Evolutionary conservation across 2,888 invertebrate species (phyloP), one percentile per base, ranked within the genome.

Genomic region (Portevinia maculata): DNA sequence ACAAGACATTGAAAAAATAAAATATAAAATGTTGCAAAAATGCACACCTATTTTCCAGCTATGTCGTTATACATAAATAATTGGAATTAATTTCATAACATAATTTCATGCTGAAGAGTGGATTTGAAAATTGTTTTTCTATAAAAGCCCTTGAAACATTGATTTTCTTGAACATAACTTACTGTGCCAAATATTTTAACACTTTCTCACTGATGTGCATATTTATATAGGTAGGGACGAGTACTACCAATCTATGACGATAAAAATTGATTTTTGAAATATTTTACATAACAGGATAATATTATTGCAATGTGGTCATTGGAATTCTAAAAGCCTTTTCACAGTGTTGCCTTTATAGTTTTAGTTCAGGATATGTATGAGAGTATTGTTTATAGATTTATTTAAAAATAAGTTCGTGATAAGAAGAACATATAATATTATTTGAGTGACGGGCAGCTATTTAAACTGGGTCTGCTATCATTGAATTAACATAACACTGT

Each of bases 101-200:
- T 44, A 44, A 44, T 44, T 44, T 8, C 1, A 19, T 37, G 8
- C 3, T 11, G n/a, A 34, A 7, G 34, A 34, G n/a, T 11, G 34
- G 8, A 34, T 34, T 34, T 34, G 11, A 44, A 9, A 44, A 44
- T 17, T 17, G 2, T 4, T n/a, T 9, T 17, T 9, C 8, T 8
- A 24, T 21, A 70, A 48, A 64, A 39, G 41, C 34, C 69, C 69
- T 64, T 69, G 52, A 69, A 53, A 50, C 48, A 75, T 75, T 75
- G 75, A 75, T 75, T 75, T 75, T 75, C 75, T 75, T 53, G 37
- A 17, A 37, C 28, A 53, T 44, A 37, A 9, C 59, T 32, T 1
- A 19, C 6, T 59, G 60, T 3, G 28, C 44, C 50, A 19, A 21
- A 46, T 41, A 50, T 8, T 32, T 32, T 21, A 5, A 48, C 19